Evolutionary conservation across 2,797 vertebrate species (phyloP).

Genomic region (Triplophysa bombifrons): DNA sequence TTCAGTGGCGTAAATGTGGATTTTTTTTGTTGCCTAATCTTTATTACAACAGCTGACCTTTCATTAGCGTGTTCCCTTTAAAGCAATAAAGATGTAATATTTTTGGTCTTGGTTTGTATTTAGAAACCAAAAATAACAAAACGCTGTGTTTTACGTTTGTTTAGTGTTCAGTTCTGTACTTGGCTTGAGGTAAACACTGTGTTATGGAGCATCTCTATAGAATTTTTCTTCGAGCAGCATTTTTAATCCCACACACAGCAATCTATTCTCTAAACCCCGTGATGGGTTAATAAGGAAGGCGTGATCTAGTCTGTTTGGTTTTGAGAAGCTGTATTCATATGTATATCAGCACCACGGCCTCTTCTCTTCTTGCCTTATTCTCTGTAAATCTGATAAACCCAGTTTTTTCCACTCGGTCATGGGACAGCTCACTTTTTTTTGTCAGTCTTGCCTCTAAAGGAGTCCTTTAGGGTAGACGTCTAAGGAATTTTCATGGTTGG

Average conservation of each 20-base stretch:
- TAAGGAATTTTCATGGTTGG: not conserved
- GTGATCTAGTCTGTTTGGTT: constrained; percentile 72
- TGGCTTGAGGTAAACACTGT: not conserved
- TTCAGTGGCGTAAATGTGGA: constrained; percentile 4
- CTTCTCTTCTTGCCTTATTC: constrained; percentile 66
- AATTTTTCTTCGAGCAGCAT: constrained; percentile 14
- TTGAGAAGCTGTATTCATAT: constrained; percentile 66
- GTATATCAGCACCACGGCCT: constrained; percentile 62
- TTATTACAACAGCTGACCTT: not conserved
- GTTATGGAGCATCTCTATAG: constrained; percentile 8
- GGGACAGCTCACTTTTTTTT: constrained; percentile 31
- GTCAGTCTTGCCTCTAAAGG: constrained; percentile 49
- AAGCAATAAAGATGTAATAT: not conserved
- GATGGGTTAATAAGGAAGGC: constrained; percentile 78
- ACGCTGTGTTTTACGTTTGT: not conserved
- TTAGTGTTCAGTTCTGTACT: not conserved
- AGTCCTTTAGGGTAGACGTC: not conserved
- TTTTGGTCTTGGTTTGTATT: not conserved
- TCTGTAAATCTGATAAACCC: constrained; percentile 65
- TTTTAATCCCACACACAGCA: constrained; percentile 53
- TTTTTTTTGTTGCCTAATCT: constrained; percentile 12
- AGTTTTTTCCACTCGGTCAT: constrained; percentile 47
- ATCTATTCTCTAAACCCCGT: constrained; percentile 66
- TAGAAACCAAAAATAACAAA: not conserved
- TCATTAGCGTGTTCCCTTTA: not conserved